Evolutionary conservation across 2,113 vertebrate genomes (phyloP).

Genomic region (Neotoma lepida): DNA sequence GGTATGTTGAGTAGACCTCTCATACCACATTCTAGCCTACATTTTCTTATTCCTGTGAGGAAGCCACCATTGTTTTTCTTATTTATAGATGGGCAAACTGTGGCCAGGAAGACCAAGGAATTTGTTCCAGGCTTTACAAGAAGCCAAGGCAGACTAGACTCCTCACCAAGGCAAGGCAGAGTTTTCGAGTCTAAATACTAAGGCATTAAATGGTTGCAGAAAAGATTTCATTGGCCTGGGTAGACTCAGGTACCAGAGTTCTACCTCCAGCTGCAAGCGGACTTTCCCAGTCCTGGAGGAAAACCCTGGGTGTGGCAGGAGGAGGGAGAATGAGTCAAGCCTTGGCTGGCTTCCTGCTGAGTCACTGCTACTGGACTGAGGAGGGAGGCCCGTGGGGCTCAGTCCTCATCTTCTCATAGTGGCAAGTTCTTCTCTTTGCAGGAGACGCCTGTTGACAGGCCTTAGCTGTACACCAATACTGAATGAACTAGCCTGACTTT

Average conservation of each 20-base stretch:
- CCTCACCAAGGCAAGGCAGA: not conserved
- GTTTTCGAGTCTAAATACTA: not conserved
- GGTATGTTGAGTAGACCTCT: not conserved
- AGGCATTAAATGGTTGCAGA: not conserved
- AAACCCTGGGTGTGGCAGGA: constrained; percentile 71
- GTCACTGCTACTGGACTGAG: constrained; percentile 45
- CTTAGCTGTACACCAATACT: not conserved
- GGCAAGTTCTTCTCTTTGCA: constrained; percentile 38
- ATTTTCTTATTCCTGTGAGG: not conserved
- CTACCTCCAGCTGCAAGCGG: not conserved
- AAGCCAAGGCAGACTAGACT: not conserved
- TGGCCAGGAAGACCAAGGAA: not conserved
- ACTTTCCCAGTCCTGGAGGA: constrained; percentile 46
- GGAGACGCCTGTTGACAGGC: not conserved
- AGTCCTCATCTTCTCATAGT: not conserved
- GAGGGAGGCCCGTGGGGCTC: not conserved
- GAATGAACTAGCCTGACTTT: not conserved
- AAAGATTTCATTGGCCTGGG: not conserved
- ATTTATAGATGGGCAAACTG: not conserved
- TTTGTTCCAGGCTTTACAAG: not conserved
- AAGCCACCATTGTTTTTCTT: not conserved
- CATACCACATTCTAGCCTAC: not conserved
- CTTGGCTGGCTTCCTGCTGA: constrained; percentile 74
- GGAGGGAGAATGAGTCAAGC: constrained; percentile 63
- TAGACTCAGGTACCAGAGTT: constrained; percentile 27